Conservation (phyloP, 2,113 vertebrate species). For the Lucifuga dentata region DNA sequence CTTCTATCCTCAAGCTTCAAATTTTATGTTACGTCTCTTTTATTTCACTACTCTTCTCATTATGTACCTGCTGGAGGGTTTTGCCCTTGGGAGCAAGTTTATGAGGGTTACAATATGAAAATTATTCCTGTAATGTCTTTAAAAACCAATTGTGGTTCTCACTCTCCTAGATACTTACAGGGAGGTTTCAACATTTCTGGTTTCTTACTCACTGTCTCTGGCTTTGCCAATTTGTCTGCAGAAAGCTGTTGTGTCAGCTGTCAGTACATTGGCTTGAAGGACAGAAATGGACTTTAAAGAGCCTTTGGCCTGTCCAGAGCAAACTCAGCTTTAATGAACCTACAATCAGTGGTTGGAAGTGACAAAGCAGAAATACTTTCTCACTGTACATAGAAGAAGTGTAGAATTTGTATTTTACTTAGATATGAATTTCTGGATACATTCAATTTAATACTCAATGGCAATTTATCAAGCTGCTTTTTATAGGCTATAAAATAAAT, state of each 20-base stretch:
- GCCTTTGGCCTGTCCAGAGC: conserved; percentile 30
- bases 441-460: too few relatives aligned
- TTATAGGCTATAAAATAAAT: too few relatives aligned
- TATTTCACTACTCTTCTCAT: conserved; percentile 21
- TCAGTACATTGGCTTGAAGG: conserved; percentile 27
- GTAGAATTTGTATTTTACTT: neutral
- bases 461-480: too few relatives aligned
- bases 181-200: conserved; percentile 32
- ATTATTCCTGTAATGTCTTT: conserved; percentile 2
- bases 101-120: conserved; percentile 20
- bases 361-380: neutral
- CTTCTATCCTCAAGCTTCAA: neutral
- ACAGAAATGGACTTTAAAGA: conserved; percentile 15
- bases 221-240: conserved; percentile 17
- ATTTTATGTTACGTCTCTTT: conserved; percentile 10
- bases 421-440: too few relatives aligned
- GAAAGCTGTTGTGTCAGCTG: conserved; percentile 47
- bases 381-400: neutral
- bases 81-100: conserved; percentile 19
- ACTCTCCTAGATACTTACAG: neutral
- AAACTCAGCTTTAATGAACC: conserved; percentile 31
- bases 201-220: conserved; percentile 7
- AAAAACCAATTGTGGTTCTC: neutral
- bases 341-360: neutral
- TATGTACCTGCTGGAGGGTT: conserved; percentile 3